A percentile compares a stretch with the other conserved stretches of the same genome.
phyloP scores from a whole-genome alignment of 2,888 invertebrate species.

The Homarus gammarus region DNA sequence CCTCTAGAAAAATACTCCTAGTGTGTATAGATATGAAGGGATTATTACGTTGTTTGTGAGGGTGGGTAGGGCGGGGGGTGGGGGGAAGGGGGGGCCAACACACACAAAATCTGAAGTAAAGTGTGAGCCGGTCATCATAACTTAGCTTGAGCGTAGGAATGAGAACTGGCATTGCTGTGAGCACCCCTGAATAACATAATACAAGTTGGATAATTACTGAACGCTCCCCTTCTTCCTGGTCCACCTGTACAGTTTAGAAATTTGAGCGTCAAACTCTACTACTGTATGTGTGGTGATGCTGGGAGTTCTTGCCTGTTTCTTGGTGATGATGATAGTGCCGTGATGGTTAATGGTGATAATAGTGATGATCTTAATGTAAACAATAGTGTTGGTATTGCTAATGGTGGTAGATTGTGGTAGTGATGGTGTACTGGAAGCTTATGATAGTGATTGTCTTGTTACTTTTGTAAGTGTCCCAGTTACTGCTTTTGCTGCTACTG shows the following conservation, averaged over 20 bases:
- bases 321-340: background rate
- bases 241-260: slow-evolving; percentile 51
- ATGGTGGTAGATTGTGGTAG: background rate
- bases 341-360: no score
- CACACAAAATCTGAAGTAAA: background rate
- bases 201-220: slow-evolving; percentile 71
- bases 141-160: background rate
- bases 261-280: slow-evolving; percentile 46
- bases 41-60: background rate
- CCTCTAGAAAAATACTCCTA: background rate
- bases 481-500: background rate
- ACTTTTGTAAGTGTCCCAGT: background rate
- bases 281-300: slow-evolving; percentile 18
- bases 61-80: background rate
- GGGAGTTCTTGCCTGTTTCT: slow-evolving; percentile 12
- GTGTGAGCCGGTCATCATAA: background rate
- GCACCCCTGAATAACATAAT: slow-evolving; percentile 59
- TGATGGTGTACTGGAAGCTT: background rate
- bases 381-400: no score
- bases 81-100: background rate
- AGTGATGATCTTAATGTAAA: no score
- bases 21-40: background rate
- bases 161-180: slow-evolving; percentile 31
- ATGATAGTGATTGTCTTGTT: background rate
- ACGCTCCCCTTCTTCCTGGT: slow-evolving; percentile 28